These are phyloP conservation scores for Dreissena rostriformis DNA, from an alignment of 1,140 invertebrate species.

Conservation along the genomic window DNA sequence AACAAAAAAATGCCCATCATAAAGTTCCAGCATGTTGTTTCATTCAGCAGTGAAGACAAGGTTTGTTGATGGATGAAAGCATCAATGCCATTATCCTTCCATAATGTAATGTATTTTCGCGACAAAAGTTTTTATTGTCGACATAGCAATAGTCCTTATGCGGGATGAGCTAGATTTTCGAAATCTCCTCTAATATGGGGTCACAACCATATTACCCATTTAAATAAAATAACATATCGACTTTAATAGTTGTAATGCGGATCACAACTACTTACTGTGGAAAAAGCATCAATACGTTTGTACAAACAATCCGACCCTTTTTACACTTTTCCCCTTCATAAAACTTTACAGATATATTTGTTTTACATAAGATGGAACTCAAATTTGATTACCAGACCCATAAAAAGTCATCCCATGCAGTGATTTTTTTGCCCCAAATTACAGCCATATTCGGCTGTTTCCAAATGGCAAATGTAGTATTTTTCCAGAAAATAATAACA, in stretches of 20 bases:
- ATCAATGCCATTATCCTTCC: background rate
- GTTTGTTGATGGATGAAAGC: conserved; percentile 40
- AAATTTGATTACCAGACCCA: too few relatives aligned
- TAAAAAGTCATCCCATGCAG: too few relatives aligned
- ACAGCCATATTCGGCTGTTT: too few relatives aligned
- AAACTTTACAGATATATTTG: too few relatives aligned
- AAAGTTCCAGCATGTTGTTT: conserved; percentile 72
- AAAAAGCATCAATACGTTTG: too few relatives aligned
- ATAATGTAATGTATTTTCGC: conserved; percentile 18
- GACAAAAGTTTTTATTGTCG: background rate
- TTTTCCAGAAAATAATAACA: too few relatives aligned
- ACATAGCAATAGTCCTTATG: background rate
- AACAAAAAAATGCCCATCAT: conserved; percentile 68
- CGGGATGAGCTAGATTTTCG: background rate
- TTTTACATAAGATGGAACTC: too few relatives aligned
- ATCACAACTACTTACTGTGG: too few relatives aligned
- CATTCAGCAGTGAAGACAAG: conserved; percentile 74
- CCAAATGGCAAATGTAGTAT: too few relatives aligned
- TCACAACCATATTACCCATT: background rate
- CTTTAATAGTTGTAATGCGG: conserved; percentile 4
- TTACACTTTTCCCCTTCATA: too few relatives aligned
- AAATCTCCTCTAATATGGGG: background rate
- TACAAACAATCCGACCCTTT: too few relatives aligned
- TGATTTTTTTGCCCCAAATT: too few relatives aligned
- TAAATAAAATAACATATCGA: background rate